Evolutionary conservation across 2,113 vertebrate species (phyloP), one percentile per base, ranked within the genome.

Genomic region (Malaclemys terrapin): DNA sequence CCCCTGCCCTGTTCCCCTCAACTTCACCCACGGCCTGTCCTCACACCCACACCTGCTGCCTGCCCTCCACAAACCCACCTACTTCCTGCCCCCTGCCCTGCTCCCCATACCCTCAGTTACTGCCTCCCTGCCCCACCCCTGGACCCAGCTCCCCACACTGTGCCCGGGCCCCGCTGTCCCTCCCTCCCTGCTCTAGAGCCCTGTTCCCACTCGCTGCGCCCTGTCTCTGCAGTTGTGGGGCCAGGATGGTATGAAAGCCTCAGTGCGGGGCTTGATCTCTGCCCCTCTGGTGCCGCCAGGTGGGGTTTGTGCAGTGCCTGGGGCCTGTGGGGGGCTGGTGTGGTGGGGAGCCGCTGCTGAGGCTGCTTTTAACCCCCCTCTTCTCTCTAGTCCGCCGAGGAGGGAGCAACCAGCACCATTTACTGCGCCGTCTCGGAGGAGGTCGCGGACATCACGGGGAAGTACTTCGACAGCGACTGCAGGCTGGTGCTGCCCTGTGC

Each of bases 351-450:
- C 6, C 10, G 10, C 27, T 8, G 29, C 13, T 52, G 31, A 62
- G 42, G 1, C 14, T 4, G 27, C 20, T 5, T 35, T 24, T 72
- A 19, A 20, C 17, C 29, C n/a, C 65, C 54, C 4, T 8, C 53
- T n/a, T 89, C 80, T 86, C 83, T 47, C 1, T 98, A 99, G 99
- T 97, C 97, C 0, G 25, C 98, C 5, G 95, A 98, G 86, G 98
- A 99, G 86, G 99, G 99, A 0, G 99, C 99, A 0, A n/a, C 94
- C 95, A 99, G 98, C 92, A 76, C 98, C 25, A 98, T 99, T 65
- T 99, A 98, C 98, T 98, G 99, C 5, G 98, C 99, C 0, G 93
- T 99, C 8, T 97, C 99, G 0, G 98, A 99, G 80, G 99, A 99
- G 56, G 97, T 94, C 0, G 97, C 98, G 5, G 98, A 98, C 19